Evolutionary conservation across 2,113 vertebrate species (phyloP).

Genomic region (Uropsilus gracilis): DNA sequence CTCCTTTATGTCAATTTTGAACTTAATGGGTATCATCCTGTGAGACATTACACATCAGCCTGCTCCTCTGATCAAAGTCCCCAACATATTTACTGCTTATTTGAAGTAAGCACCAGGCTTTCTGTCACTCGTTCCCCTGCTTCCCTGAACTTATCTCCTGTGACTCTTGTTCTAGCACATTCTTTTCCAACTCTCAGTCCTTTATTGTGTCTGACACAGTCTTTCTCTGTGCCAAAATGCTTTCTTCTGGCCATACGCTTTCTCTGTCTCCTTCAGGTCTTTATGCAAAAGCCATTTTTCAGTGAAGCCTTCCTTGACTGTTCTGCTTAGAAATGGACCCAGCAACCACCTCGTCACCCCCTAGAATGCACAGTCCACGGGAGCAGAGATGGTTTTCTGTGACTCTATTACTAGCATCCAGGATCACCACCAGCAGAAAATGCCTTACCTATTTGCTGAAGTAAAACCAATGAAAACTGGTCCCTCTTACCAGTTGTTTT

Average conservation of each 20-base stretch:
- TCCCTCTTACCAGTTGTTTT: too few species aligned
- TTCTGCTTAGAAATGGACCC: background rate
- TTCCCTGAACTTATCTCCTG: too few species aligned
- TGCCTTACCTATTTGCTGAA: background rate
- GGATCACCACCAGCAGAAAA: background rate
- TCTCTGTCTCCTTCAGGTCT: background rate
- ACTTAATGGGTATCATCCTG: background rate
- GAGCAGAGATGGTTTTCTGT: background rate
- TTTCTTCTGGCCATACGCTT: too few species aligned
- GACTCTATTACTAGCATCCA: accelerated
- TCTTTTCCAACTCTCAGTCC: background rate
- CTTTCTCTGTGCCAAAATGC: too few species aligned
- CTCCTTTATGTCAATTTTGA: background rate
- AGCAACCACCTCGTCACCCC: background rate
- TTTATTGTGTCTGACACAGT: background rate
- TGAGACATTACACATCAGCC: background rate
- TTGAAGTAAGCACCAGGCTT: background rate
- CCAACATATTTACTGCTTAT: background rate
- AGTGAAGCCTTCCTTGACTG: background rate
- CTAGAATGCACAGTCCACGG: background rate
- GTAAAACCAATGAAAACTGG: background rate
- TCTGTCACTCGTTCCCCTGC: accelerated
- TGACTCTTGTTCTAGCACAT: background rate
- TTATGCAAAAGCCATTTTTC: background rate
- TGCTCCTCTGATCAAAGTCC: background rate